These are phyloP conservation scores for Agrochola lota DNA, from an alignment of 2,888 invertebrate species.

Conservation along the genomic window DNA sequence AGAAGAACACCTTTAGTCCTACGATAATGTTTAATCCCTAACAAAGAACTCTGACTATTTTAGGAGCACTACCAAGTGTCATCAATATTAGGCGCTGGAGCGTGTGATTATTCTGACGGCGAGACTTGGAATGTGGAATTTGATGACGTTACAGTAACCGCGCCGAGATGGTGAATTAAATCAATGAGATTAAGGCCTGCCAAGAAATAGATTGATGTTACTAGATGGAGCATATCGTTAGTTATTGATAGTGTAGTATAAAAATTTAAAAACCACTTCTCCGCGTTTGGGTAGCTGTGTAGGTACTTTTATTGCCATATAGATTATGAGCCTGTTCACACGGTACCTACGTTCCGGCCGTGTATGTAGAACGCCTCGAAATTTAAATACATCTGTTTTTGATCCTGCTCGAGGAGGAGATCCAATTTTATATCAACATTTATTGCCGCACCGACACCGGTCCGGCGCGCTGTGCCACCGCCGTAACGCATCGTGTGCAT, in stretches of 20 bases:
- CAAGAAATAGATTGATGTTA: slow-evolving; percentile 19
- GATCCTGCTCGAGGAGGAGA: too few relatives aligned
- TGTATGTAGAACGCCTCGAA: too few relatives aligned
- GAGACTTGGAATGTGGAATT: slow-evolving; percentile 29
- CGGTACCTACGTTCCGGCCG: too few relatives aligned
- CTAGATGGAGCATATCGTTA: neutral
- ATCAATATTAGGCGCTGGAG: slow-evolving; percentile 57
- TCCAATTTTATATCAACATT: too few relatives aligned
- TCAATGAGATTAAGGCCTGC: slow-evolving; percentile 1
- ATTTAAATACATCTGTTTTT: too few relatives aligned
- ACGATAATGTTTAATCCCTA: neutral
- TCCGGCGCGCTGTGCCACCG: too few relatives aligned
- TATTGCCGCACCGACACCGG: too few relatives aligned
- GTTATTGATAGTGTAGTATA: slow-evolving; percentile 3
- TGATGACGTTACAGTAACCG: slow-evolving; percentile 28
- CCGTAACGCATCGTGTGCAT: too few relatives aligned
- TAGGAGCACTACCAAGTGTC: slow-evolving; percentile 25
- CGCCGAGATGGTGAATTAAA: slow-evolving; percentile 8
- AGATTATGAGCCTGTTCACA: too few relatives aligned
- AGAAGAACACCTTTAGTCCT: neutral
- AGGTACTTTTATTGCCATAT: neutral
- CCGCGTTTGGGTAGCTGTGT: neutral
- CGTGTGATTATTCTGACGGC: slow-evolving; percentile 57
- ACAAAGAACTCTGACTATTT: slow-evolving; percentile 40
- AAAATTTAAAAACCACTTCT: neutral